These are phyloP conservation scores for Anisognathus igniventris DNA, from an alignment of 2,797 vertebrate genomes.

Conservation along the genomic window DNA sequence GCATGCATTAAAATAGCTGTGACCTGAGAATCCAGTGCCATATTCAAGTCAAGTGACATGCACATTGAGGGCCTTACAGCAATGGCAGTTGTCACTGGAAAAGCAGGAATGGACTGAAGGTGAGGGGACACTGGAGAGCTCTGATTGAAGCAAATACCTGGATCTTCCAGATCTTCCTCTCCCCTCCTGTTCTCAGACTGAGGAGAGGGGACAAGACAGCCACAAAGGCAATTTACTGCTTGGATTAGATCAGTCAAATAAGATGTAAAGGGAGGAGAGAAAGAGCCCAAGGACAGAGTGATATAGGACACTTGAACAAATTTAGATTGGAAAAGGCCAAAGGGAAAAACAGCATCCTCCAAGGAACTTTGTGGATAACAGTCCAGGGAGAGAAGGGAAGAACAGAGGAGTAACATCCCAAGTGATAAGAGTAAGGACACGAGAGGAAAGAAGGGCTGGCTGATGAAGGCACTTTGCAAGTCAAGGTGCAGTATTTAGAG, in stretches of 20 bases:
- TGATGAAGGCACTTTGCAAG: background rate
- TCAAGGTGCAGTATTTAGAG: conserved; percentile 28
- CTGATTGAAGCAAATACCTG: background rate
- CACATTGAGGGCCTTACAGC: background rate
- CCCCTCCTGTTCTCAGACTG: background rate
- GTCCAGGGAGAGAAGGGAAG: background rate
- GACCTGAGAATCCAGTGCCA: background rate
- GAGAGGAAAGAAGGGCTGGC: background rate
- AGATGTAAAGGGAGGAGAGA: background rate
- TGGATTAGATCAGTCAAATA: background rate
- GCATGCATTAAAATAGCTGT: background rate
- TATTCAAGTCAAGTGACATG: background rate
- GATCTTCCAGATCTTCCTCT: background rate
- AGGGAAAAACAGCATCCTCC: background rate
- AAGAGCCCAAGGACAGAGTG: background rate
- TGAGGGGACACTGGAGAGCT: background rate
- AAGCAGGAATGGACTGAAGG: background rate
- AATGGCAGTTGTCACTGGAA: background rate
- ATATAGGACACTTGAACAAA: background rate
- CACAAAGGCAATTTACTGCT: background rate
- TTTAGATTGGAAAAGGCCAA: background rate
- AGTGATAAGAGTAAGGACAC: background rate
- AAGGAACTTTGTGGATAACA: background rate
- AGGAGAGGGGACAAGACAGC: background rate
- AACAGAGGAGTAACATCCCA: background rate